Evolutionary conservation across 2,888 invertebrate species (phyloP), one percentile per base, ranked within the genome.

Genomic region (Empis livida): DNA sequence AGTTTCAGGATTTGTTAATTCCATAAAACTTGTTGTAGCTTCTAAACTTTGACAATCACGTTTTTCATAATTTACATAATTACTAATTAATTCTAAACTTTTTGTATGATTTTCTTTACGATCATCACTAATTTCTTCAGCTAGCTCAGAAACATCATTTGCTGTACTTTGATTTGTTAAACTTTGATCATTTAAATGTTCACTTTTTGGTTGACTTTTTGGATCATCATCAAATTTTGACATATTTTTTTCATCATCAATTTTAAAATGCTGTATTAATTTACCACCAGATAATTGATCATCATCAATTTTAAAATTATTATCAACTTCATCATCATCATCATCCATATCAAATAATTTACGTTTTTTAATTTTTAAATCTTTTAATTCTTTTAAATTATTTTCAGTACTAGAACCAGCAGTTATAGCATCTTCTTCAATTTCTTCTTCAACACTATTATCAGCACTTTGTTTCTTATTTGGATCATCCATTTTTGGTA

Each of bases 381-480:
- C 35, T 16, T 52, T 17, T n/a, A 39, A 14, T 38, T 45, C 44
- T 10, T 46, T 15, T 27, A 11, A 16, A n/a, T 23, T 31, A 16
- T 23, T 23, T 5, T 27, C 41, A 27, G 27, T 41, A 41, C 27
- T 27, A 2, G 41, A 41, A 14, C 23, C 14, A 27, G 46, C 49
- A 42, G 53, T 47, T 10, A 45, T 38, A 23, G 48, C 42, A 16
- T 42, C 35, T 32, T 45, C 46, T 52, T 67, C 68, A 41, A 68
- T 68, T 32, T 67, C 67, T 54, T 69, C 68, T 49, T 69, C 68
- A 39, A 66, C 65, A 53, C 66, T 68, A 45, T 58, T 62, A 43
- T 62, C 65, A 14, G 45, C 42, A 14, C 48, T 52, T 16, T 42
- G 37, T 15, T 37, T 16, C 20, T 49, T 48, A 17, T 20, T 42